Conservation (phyloP, 2,888 invertebrate species). For the Ceriagrion tenellum region DNA sequence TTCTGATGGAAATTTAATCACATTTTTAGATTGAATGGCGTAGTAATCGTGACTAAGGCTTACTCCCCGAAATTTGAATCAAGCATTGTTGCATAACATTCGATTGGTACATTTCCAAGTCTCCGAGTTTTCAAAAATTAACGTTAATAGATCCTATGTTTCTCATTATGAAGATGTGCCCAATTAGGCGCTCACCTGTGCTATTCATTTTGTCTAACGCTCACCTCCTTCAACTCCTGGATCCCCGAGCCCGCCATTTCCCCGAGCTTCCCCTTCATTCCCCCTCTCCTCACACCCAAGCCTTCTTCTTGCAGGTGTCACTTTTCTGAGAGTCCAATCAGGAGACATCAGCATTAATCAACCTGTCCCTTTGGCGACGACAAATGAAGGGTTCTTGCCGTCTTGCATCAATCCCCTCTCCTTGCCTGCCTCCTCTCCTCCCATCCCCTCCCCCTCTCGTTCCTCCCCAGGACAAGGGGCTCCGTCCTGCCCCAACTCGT, state of each 20-base stretch:
- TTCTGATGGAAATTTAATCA: no score
- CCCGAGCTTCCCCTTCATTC: not conserved
- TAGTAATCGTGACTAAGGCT: no score
- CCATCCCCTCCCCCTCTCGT: not conserved
- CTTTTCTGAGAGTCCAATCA: constrained; percentile 66
- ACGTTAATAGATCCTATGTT: no score
- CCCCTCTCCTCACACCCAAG: not conserved
- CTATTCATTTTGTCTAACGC: not conserved
- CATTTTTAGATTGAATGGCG: no score
- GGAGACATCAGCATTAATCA: constrained; percentile 64
- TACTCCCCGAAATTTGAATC: no score
- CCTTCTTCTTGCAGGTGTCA: constrained; percentile 60
- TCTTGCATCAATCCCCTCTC: constrained; percentile 12
- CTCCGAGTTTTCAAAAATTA: no score
- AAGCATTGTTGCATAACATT: no score
- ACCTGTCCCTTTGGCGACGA: constrained; percentile 49
- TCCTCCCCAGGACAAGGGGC: not conserved
- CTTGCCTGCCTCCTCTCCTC: not conserved
- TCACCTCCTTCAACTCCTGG: not conserved
- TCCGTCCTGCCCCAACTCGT: constrained; percentile 17
- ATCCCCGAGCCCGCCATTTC: constrained; percentile 42
- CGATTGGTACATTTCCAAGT: no score
- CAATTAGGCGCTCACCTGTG: not conserved
- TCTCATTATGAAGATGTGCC: not conserved
- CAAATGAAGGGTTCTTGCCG: constrained; percentile 60